phyloP scores from a whole-genome alignment of 2,113 vertebrate genomes.

The Phyllopteryx taeniolatus region DNA sequence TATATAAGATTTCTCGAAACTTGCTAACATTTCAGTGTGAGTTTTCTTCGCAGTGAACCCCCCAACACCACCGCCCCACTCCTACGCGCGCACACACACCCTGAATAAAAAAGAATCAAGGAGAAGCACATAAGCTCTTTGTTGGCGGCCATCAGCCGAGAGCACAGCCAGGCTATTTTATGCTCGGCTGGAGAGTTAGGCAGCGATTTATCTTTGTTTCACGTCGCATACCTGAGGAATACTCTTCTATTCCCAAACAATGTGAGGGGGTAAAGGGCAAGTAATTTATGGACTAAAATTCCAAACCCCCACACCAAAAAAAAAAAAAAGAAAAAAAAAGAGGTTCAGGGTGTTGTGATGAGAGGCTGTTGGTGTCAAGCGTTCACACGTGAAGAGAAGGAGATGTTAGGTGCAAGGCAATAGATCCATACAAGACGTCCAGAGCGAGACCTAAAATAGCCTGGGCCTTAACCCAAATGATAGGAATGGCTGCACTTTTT shows the following conservation, averaged over 20 bases:
- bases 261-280: slow-evolving; percentile 24
- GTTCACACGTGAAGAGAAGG: slow-evolving; percentile 4
- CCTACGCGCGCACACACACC: neutral
- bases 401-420: slow-evolving; percentile 43
- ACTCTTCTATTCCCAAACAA: slow-evolving; percentile 37
- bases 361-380: slow-evolving; percentile 28
- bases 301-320: slow-evolving; percentile 1
- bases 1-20: neutral
- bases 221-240: slow-evolving; percentile 54
- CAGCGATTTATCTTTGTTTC: slow-evolving; percentile 53
- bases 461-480: slow-evolving; percentile 67
- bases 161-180: slow-evolving; percentile 45
- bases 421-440: slow-evolving; percentile 65
- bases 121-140: slow-evolving; percentile 26
- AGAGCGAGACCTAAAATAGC: slow-evolving; percentile 59
- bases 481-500: slow-evolving; percentile 43
- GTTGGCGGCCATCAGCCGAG: slow-evolving; percentile 38
- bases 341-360: slow-evolving; percentile 10
- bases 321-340: slow-evolving; percentile 8
- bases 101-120: slow-evolving; percentile 32
- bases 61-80: neutral
- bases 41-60: neutral
- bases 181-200: slow-evolving; percentile 41
- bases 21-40: neutral
- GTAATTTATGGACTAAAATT: slow-evolving; percentile 33